Conservation (phyloP, 2,888 invertebrate species). For the Branchellion lobata region DNA sequence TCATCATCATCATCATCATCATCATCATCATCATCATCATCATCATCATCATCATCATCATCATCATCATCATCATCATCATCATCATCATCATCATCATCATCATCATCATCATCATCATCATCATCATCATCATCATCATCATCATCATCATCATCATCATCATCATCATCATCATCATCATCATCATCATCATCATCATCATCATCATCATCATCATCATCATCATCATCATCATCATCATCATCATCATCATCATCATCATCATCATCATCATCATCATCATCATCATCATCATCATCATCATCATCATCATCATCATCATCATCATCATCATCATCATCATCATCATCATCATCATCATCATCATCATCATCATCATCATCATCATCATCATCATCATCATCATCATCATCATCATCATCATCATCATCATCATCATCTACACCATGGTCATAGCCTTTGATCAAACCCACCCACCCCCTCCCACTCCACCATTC, state of each 20-base stretch:
- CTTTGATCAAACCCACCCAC: no score
- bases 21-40: neutral
- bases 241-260: conserved; percentile 8
- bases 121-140: no score
- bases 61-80: no score
- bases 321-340: conserved; percentile 34
- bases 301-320: conserved; percentile 31
- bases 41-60: neutral
- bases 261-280: conserved; percentile 9
- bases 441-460: no score
- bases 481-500: no score
- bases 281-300: conserved; percentile 15
- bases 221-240: conserved; percentile 14
- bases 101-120: no score
- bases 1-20: conserved; percentile 27
- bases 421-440: conserved; percentile 31
- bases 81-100: no score
- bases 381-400: conserved; percentile 30
- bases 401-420: conserved; percentile 32
- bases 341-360: conserved; percentile 19
- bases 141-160: no score
- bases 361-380: conserved; percentile 15
- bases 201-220: conserved; percentile 14
- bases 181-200: no score
- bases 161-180: no score